Evolutionary conservation across 2,113 vertebrate species (phyloP), one percentile per base, ranked within the genome.

Genomic region (Aplodontia rufa): DNA sequence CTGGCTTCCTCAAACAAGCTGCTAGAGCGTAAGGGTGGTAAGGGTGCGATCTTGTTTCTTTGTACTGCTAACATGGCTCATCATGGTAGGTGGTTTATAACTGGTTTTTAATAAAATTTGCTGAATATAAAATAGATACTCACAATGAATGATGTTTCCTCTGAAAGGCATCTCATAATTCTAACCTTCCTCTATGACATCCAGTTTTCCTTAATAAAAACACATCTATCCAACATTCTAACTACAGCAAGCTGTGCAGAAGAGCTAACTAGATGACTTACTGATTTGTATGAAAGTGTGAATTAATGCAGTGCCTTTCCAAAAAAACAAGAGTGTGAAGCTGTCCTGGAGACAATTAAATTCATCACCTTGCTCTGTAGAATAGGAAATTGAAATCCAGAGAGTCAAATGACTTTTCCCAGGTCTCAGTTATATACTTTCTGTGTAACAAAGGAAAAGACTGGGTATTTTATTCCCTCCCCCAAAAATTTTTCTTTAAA

Each of bases 31-130:
- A 92, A 51, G 30, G 40, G 75, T 42, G 22, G 42, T 37, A 92
- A 51, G 30, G 40, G 75, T 42, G 22, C 45, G 40, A 37, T 71
- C 74, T 53, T 60, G 30, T 53, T 45, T 81, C 24, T 87, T 90
- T 81, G 14, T 47, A 49, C 55, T 37, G 10, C 22, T 81, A 91
- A 81, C 49, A 42, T 72, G 9, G 40, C 45, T 80, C 7, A 86
- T 66, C 71, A 51, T 17, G 47, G 40, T 7, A 60, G 4, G 24
- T 10, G 1, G 9, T 60, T 71, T 30, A 37, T 40, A 84, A 76
- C 8, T 30, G 37, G 26, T 87, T 94, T 64, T 84, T 76, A 84
- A 78, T 78, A 82, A 87, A 71, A 85, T 85, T 83, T 83, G 69
- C 30, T 80, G 40, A 84, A 79, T 79, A 51, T 75, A 17, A 92